phyloP scores from a whole-genome alignment of 2,113 vertebrate species.

The Globicephala melas region DNA sequence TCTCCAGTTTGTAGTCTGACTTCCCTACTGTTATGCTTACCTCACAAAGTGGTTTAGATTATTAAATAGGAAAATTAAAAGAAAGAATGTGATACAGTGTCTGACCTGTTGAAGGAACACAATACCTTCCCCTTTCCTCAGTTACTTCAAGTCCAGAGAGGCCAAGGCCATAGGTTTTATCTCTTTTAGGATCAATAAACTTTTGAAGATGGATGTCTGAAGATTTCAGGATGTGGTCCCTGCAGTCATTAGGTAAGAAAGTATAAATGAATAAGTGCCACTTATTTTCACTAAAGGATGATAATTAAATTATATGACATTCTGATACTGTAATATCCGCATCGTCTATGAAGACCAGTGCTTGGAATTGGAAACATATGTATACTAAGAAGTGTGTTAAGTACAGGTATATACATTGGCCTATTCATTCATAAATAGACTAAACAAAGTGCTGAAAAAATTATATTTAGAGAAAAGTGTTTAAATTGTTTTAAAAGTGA shows the following conservation, averaged over 20 bases:
- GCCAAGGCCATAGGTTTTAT: background rate
- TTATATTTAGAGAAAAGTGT: slow-evolving; percentile 17
- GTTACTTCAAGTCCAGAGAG: background rate
- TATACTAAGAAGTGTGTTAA: background rate
- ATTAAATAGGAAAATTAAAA: background rate
- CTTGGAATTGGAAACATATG: slow-evolving; percentile 48
- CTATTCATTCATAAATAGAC: slow-evolving; percentile 53
- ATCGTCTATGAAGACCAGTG: background rate
- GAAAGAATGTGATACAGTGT: background rate
- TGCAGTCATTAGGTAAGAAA: background rate
- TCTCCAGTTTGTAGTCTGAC: background rate
- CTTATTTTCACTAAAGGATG: slow-evolving; percentile 17
- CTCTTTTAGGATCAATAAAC: background rate
- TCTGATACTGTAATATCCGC: background rate
- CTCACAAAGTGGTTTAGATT: background rate
- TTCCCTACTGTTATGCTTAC: background rate
- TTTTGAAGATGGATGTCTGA: background rate
- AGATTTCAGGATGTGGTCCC: slow-evolving; percentile 2
- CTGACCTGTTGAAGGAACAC: background rate
- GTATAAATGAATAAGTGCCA: background rate
- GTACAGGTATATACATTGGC: background rate
- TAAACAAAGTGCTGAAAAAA: slow-evolving; percentile 53
- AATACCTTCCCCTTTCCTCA: background rate
- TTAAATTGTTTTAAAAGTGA: slow-evolving; percentile 53
- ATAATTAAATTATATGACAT: background rate